A percentile compares a stretch with the other conserved stretches of the same genome.
Conservation (phyloP, 2,888 invertebrate species). For the Patella ulyssiponensis region DNA sequence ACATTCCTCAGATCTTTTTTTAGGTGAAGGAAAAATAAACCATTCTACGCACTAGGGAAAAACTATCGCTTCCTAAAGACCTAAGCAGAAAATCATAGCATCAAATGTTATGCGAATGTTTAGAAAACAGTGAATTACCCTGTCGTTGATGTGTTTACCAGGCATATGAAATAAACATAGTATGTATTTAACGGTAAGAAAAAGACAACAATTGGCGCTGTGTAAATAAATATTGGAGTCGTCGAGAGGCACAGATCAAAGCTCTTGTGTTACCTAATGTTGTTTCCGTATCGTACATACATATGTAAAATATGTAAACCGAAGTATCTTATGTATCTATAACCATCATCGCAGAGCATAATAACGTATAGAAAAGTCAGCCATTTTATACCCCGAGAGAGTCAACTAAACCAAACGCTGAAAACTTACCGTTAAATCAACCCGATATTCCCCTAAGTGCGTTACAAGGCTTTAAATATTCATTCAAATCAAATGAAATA, state of each 20-base stretch:
- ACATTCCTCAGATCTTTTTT: too few species aligned
- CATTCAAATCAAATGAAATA: constrained; percentile 3
- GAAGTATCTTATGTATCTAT: neutral
- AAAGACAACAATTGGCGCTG: neutral
- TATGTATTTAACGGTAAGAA: neutral
- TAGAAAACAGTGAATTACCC: neutral
- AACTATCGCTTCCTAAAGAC: neutral
- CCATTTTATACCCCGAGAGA: too few species aligned
- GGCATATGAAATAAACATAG: neutral
- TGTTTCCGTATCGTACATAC: neutral
- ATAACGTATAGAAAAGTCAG: neutral
- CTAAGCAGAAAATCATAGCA: constrained; percentile 9
- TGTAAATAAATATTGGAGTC: neutral
- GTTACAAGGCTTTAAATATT: constrained; percentile 3
- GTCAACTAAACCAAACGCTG: too few species aligned
- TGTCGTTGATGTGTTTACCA: neutral
- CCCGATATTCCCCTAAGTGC: neutral
- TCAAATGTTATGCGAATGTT: constrained; percentile 12
- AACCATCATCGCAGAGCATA: neutral
- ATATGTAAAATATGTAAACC: neutral
- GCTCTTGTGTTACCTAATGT: neutral
- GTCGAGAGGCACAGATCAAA: neutral
- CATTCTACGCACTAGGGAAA: neutral
- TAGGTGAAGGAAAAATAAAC: too few species aligned
- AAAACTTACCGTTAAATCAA: neutral